Base-by-base conservation (phyloP, 2,888 invertebrate genomes). In the Catocala nupta region DNA sequence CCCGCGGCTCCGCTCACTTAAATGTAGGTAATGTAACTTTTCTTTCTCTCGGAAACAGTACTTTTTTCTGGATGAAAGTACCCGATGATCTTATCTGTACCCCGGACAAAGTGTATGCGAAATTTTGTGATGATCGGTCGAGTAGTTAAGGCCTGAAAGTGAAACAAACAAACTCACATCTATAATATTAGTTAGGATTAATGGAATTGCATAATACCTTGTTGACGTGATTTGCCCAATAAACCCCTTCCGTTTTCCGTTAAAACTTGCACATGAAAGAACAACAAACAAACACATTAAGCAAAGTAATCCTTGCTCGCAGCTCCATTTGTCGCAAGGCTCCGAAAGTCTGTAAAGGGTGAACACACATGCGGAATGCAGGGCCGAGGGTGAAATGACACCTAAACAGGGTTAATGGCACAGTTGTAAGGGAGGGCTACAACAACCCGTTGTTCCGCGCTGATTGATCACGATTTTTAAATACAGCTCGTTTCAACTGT, bases 331-430 rank as follows among this genome's bases (percentile, higher is more conserved):
- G 59, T 54, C 57, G 66, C 54, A 54, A 62, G 63, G 65, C 63
- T 62, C 69, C 66, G 60, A 51, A 65, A 63, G 59, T 65, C 73
- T 63, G 62, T 59, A 59, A 64, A 72, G 68, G 64, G 69, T 72
- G 75, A 71, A 77, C 73, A 78, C 62, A 68, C 65, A 47, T 12
- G 43, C 53, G 61, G 68, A 68, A 72, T 75, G 71, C 76, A 75
- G 50, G 57, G 64, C 65, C 62, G 66, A 65, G 81, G 82, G 83
- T 75, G 73, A 71, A 75, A 71, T 75, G 80, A 80, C 78, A 80
- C 73, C 75, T 72, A 81, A 87, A 85, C 72, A 86, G 81, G 86
- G 87, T 87, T 88, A 88, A 87, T 86, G 81, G 86, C 85, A 78
- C 85, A 81, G 54, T 73, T 77, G 75, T 78, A 77, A 75, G 70